Evolutionary conservation across 2,113 vertebrate genomes (phyloP), one percentile per base, ranked within the genome.

Genomic region (Sinocyclocheilus anshuiensis): DNA sequence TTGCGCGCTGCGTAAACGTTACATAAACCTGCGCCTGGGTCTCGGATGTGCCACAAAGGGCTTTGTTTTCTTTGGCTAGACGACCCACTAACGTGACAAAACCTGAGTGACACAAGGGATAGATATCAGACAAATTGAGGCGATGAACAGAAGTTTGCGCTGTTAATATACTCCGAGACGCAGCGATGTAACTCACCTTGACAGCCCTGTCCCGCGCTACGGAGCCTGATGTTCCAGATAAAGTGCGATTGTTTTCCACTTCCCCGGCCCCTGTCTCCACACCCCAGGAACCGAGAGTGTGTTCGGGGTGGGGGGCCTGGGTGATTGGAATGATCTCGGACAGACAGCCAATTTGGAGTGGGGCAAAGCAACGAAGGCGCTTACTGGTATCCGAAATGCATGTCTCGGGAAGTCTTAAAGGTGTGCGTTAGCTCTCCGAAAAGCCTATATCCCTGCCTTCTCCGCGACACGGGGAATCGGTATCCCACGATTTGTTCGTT

Each of bases 231-330:
- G 83, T 88, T 69, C 83, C 86, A 76, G 48, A 48, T 33, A 84
- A 81, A 74, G 18, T 59, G 42, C 9, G 55, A 11, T 79, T 82
- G 79, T 90, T 93, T 91, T 93, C 93, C 91, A 90, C 89, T 92
- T 87, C 89, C 93, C 93, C 89, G 89, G 91, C 90, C 94, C 93
- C 93, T 75, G 89, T 90, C 94, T 94, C 92, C 93, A 94, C 94
- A 94, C 94, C 94, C 94, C 93, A 90, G 90, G 92, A 92, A 89
- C 91, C 83, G 88, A 92, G 91, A 91, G 92, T 91, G 93, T 83
- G 93, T 91, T 91, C 89, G 93, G 93, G 92, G 92, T 91, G 92
- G 91, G 91, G 91, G 91, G 89, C 91, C 90, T 91, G 91, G 92
- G 91, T 89, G 92, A 93, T 91, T 90, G 89, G 91, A 93, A 89